These are phyloP conservation scores for Monodelphis domestica DNA, from an alignment of 2,797 vertebrate genomes.

Conservation along the genomic window DNA sequence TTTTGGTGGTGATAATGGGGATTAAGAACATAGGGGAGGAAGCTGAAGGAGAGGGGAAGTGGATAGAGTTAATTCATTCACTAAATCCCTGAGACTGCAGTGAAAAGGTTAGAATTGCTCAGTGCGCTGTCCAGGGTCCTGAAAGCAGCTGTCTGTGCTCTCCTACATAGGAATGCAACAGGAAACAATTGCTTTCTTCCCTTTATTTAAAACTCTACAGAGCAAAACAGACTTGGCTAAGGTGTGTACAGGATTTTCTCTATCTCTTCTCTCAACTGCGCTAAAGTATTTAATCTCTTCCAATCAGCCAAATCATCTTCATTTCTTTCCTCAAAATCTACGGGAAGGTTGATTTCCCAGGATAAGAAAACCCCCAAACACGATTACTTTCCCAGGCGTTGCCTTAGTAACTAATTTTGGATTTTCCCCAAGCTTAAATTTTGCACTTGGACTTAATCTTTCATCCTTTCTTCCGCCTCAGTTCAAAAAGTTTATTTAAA, in stretches of 20 bases:
- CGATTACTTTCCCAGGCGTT: slow-evolving; percentile 81
- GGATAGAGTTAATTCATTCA: slow-evolving; percentile 1
- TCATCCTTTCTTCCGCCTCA: slow-evolving; percentile 45
- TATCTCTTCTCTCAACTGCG: not conserved
- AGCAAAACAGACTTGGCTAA: slow-evolving; percentile 26
- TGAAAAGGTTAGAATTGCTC: slow-evolving; percentile 17
- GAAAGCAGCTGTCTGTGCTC: slow-evolving; percentile 70
- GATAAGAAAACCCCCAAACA: slow-evolving; percentile 71
- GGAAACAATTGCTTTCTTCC: not conserved
- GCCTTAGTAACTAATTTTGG: slow-evolving; percentile 86
- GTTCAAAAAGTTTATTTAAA: slow-evolving; percentile 70
- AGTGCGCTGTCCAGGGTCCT: slow-evolving; percentile 90
- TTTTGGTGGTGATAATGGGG: not conserved
- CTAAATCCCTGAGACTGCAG: not conserved
- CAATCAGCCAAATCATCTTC: not conserved
- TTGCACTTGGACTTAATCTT: slow-evolving; percentile 54
- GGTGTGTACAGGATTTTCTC: not conserved
- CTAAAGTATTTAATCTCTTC: slow-evolving; percentile 44
- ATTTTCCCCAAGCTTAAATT: slow-evolving; percentile 71
- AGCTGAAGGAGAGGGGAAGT: slow-evolving; percentile 28
- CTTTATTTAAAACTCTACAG: slow-evolving; percentile 23
- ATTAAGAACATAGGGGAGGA: slow-evolving; percentile 2
- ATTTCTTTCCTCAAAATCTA: slow-evolving; percentile 33
- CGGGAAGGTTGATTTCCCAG: slow-evolving; percentile 64
- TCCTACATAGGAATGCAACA: slow-evolving; percentile 23